Base-by-base conservation (phyloP, 53 echinoderm and acorn worm genomes). In the Henricia sp. region DNA sequence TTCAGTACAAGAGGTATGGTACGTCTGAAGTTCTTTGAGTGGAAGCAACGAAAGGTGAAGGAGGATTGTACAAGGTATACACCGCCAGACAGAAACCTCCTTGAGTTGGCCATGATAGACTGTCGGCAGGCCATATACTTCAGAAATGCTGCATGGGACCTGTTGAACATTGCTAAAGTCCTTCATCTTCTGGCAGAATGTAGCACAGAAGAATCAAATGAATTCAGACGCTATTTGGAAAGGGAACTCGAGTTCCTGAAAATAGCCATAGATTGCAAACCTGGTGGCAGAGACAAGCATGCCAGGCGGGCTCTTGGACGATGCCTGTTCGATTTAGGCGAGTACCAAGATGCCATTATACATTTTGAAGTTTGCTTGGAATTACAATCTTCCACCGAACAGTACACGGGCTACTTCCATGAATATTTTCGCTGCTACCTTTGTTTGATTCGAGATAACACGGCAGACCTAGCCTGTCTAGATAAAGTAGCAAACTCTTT, bases 391-490 rank as follows among this genome's bases (percentile, higher is more conserved):
- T 16, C 20, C 20, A 50, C 21, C 41, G 29, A 20, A 19, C 4
- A 64, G n/a, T 80, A 46, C 46, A 80, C 80, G 5, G 80, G 80
- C 17, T 46, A 46, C 64, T 80, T 63, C 36, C 48, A 80, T 35
- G 80, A 80, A 27, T 50, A 46, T 0, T 36, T 80, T 44, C 65
- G 64, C 21, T 14, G 58, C 23, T 80, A 64, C 46, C 50, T 80
- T n/a, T 80, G 80, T 34, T 11, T 80, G 39, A 20, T 80, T 19
- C 51, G 34, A 32, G 26, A 35, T 27, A 53, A 72, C n/a, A 21
- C 62, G 0, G 27, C 20, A 20, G 80, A 32, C 19, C 42, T 29
- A 16, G 25, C 40, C 0, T 0, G 38, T 21, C 6, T 34, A 5
- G 48, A 28, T 9, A 64, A 80, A 9, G 46, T 80, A 50, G 64